Evolutionary conservation across 2,113 vertebrate genomes (phyloP).

Genomic region (Pelvicachromis taeniatus): DNA sequence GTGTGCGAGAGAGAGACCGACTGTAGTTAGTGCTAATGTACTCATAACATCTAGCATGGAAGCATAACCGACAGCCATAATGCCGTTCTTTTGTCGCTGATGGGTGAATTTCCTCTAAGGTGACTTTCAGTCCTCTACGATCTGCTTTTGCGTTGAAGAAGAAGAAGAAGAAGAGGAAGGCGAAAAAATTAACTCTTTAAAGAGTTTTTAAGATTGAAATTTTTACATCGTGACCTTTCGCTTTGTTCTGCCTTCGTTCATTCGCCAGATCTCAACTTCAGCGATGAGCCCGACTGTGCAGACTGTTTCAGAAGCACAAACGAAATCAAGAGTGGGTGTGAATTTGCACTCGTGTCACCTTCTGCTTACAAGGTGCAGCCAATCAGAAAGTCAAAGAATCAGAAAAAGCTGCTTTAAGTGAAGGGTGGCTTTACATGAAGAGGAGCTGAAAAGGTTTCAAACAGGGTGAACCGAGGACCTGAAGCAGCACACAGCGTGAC

Average conservation of each 20-base stretch:
- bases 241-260: not conserved
- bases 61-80: slow-evolving; percentile 16
- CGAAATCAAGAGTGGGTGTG: not conserved
- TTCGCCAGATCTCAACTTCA: not conserved
- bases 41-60: slow-evolving; percentile 33
- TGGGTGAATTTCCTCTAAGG: slow-evolving; percentile 11
- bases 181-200: not conserved
- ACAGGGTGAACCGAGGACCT: not conserved
- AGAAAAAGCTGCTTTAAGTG: not conserved
- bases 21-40: slow-evolving; percentile 41
- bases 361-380: not conserved
- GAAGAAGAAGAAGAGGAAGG: not conserved
- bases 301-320: not conserved
- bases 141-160: not conserved
- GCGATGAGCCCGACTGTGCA: not conserved
- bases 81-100: not conserved
- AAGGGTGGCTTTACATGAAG: not conserved
- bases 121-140: slow-evolving; percentile 32
- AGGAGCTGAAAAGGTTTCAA: not conserved
- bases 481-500: not conserved
- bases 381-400: not conserved
- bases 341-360: not conserved
- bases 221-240: not conserved
- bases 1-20: slow-evolving; percentile 3
- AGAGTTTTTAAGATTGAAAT: not conserved